Evolutionary conservation across 2,797 vertebrate species (phyloP).

Genomic region (Hippopotamyrus pictus): DNA sequence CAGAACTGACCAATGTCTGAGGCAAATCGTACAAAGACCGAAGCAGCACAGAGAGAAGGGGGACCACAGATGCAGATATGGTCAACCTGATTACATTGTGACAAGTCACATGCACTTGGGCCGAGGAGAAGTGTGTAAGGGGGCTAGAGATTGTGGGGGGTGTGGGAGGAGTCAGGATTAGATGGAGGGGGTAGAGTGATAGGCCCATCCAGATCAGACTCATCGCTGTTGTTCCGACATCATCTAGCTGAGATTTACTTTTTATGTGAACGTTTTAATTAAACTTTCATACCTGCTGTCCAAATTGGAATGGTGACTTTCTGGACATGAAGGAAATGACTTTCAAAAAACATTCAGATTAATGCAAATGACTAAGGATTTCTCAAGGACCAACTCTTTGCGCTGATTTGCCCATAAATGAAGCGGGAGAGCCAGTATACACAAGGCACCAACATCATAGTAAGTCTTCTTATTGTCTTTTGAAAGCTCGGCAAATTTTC

Average conservation of each 20-base stretch:
- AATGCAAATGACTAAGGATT: neutral
- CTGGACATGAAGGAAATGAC: neutral
- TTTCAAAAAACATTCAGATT: neutral
- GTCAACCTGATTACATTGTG: neutral
- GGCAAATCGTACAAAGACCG: neutral
- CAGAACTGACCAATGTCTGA: neutral
- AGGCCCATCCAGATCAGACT: neutral
- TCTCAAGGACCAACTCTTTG: neutral
- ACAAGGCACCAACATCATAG: neutral
- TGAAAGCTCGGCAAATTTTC: conserved; percentile 27
- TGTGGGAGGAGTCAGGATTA: neutral
- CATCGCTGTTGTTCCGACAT: neutral
- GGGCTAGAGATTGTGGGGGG: neutral
- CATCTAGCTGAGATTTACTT: neutral
- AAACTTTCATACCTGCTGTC: neutral
- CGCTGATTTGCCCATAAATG: neutral
- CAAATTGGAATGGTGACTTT: neutral
- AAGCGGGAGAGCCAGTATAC: neutral
- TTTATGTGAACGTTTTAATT: conserved; percentile 4
- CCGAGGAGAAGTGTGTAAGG: neutral
- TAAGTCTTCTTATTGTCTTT: conserved; percentile 19
- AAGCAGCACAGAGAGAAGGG: neutral
- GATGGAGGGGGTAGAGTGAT: neutral
- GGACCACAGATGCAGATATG: neutral
- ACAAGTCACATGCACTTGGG: neutral